Conservation (phyloP, 2,113 vertebrate species). For the Callospermophilus lateralis region DNA sequence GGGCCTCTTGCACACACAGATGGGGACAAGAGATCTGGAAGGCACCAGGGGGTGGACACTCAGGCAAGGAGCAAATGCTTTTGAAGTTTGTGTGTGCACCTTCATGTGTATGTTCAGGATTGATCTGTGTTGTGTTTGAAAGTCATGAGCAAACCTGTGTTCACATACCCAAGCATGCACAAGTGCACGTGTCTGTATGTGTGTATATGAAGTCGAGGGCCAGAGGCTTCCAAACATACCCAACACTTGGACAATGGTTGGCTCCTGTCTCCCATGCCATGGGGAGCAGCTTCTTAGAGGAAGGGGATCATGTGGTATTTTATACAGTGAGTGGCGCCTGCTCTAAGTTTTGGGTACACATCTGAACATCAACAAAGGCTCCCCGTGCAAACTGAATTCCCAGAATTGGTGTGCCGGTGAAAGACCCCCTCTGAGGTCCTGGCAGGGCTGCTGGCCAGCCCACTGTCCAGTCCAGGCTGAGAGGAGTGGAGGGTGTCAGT, state of each 20-base stretch:
- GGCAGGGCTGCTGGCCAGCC: not conserved
- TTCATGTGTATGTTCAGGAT: not conserved
- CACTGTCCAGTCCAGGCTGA: not conserved
- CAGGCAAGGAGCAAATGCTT: not conserved
- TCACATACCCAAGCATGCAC: not conserved
- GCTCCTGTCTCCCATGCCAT: not conserved
- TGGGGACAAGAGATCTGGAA: no score
- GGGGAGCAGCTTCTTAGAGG: not conserved
- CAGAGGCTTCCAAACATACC: not conserved
- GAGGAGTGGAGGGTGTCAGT: not conserved
- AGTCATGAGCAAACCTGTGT: not conserved
- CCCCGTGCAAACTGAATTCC: not conserved
- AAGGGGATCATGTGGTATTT: not conserved
- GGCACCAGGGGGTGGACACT: no score
- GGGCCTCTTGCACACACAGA: not conserved
- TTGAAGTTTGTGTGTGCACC: not conserved
- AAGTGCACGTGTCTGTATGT: not conserved
- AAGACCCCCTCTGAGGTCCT: constrained; percentile 17
- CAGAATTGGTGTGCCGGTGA: not conserved
- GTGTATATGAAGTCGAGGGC: not conserved
- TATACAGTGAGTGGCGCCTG: not conserved
- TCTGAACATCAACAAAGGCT: not conserved
- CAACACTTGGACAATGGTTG: not conserved
- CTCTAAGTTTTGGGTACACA: not conserved
- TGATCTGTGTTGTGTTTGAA: not conserved